Evolutionary conservation across 2,888 invertebrate genomes (phyloP).

Genomic region (Drepanosiphum platanoidis): DNA sequence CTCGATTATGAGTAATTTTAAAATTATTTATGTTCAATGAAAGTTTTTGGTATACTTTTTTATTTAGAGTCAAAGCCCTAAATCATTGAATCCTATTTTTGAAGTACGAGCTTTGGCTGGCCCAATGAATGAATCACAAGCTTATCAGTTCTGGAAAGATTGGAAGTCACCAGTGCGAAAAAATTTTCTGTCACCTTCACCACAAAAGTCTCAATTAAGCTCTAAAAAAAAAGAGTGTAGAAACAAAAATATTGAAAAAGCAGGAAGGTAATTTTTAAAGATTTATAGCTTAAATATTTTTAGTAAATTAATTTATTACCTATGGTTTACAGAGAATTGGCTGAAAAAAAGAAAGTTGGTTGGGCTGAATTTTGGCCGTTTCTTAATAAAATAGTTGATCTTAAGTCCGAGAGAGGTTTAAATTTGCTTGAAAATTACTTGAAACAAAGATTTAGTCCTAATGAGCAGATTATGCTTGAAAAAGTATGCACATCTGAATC

Average conservation of each 20-base stretch:
- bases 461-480: constrained; percentile 67
- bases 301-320: constrained; percentile 46
- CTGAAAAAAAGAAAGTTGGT: constrained; percentile 77
- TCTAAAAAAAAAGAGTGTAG: constrained; percentile 37
- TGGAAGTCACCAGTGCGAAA: constrained; percentile 72
- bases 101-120: constrained; percentile 90
- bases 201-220: constrained; percentile 16
- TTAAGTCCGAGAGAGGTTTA: constrained; percentile 80
- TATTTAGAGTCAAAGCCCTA: constrained; percentile 65
- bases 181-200: constrained; percentile 52
- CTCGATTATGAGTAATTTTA: constrained; percentile 19
- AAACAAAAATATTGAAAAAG: constrained; percentile 87
- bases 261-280: constrained; percentile 73
- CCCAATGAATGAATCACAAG: constrained; percentile 83
- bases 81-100: constrained; percentile 76
- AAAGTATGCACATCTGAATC: background rate
- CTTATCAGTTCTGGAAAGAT: constrained; percentile 77
- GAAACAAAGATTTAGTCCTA: constrained; percentile 70
- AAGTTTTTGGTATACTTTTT: background rate
- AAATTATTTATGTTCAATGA: background rate
- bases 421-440: constrained; percentile 80
- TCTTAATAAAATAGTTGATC: constrained; percentile 81
- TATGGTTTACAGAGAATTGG: constrained; percentile 71
- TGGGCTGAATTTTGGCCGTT: constrained; percentile 97
- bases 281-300: constrained; percentile 20